Evolutionary conservation across 2,797 vertebrate species (phyloP).

Genomic region (Garrulus glandarius): DNA sequence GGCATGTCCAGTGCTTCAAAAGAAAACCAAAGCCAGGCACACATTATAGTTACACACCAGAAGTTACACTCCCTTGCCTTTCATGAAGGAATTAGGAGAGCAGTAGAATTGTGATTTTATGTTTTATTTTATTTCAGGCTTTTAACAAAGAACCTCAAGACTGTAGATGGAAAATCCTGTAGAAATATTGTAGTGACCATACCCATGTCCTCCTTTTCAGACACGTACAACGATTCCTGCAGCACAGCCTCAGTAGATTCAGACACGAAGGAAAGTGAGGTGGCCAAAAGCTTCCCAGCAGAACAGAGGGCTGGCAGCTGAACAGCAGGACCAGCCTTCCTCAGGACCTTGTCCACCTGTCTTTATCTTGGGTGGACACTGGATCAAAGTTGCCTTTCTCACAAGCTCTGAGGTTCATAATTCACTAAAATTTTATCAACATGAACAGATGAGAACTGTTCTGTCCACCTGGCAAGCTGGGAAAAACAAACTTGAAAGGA

Average conservation of each 20-base stretch:
- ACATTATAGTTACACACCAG: neutral
- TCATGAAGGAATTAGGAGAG: neutral
- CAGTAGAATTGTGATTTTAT: neutral
- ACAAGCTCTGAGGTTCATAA: slow-evolving; percentile 43
- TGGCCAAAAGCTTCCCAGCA: slow-evolving; percentile 70
- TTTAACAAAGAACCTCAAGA: neutral
- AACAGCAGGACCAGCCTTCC: slow-evolving; percentile 32
- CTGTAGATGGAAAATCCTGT: neutral
- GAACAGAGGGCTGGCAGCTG: slow-evolving; percentile 79
- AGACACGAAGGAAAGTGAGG: slow-evolving; percentile 70
- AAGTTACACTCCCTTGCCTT: neutral
- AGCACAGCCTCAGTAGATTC: slow-evolving; percentile 78
- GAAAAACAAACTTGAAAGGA: slow-evolving; percentile 23
- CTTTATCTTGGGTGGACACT: slow-evolving; percentile 22
- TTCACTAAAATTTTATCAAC: slow-evolving; percentile 21
- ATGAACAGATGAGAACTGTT: slow-evolving; percentile 13
- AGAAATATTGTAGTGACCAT: neutral
- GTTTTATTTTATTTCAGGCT: slow-evolving; percentile 1
- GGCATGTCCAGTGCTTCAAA: neutral
- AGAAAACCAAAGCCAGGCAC: neutral
- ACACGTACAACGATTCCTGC: slow-evolving; percentile 82
- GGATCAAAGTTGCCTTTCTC: slow-evolving; percentile 60
- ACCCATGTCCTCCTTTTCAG: slow-evolving; percentile 68
- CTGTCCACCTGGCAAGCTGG: neutral
- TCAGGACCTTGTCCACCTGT: slow-evolving; percentile 47